These are phyloP conservation scores for Drosophila diplacantha DNA, from an alignment of 2,888 invertebrate genomes.

Conservation along the genomic window DNA sequence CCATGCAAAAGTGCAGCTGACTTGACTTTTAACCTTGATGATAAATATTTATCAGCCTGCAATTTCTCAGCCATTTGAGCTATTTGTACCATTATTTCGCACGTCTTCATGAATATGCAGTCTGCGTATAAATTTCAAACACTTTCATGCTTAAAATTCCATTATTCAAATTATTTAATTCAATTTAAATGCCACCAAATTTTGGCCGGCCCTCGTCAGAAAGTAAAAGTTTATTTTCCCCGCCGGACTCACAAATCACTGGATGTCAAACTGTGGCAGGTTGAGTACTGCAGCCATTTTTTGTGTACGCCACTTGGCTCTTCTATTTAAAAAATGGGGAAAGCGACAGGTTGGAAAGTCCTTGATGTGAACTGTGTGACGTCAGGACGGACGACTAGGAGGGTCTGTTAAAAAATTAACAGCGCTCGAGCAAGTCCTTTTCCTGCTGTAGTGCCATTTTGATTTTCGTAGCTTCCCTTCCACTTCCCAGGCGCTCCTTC, in stretches of 20 bases:
- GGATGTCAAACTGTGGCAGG: conserved; percentile 40
- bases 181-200: conserved; percentile 7
- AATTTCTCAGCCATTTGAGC: not conserved
- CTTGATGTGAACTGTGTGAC: conserved; percentile 49
- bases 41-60: not conserved
- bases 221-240: conserved; percentile 36
- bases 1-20: not conserved
- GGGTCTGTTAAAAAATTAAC: conserved; percentile 65
- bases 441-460: conserved; percentile 37
- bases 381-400: conserved; percentile 16
- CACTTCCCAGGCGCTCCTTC: not conserved
- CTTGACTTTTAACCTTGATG: not conserved
- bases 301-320: conserved; percentile 3
- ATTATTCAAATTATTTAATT: conserved; percentile 25
- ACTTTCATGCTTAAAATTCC: conserved; percentile 8
- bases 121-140: not conserved
- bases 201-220: conserved; percentile 20
- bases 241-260: conserved; percentile 20
- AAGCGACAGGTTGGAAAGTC: conserved; percentile 33
- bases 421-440: conserved; percentile 44
- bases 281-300: conserved; percentile 34
- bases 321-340: conserved; percentile 26
- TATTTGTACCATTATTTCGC: not conserved
- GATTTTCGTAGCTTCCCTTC: conserved; percentile 14
- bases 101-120: conserved; percentile 4